Base-by-base conservation (phyloP, 1,140 invertebrate species). In the Diachasmimorpha longicaudata region DNA sequence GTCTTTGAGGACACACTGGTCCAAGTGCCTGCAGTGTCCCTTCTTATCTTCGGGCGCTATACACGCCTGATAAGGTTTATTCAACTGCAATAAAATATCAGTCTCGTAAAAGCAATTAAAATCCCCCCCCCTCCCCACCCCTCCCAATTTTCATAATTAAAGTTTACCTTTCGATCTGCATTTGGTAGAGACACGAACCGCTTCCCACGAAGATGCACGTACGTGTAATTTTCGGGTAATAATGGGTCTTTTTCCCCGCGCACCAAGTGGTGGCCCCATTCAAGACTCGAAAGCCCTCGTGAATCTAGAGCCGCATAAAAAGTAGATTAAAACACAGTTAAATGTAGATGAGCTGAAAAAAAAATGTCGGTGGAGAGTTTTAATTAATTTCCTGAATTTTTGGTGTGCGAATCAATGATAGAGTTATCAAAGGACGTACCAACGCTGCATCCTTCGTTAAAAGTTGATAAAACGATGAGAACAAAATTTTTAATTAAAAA, bases 21-120 rank as follows among this genome's bases (percentile, higher is more conserved):
- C 88, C 0, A 92, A 81, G 77, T 93, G 93, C 16, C 91, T 90
- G 82, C 93, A 95, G 75, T 91, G 90, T 0, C 93, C 93, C 10
- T 81, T 77, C 52, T 90, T 89, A 13, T 93, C 91, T 21, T 90
- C 87, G 0, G 92, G 91, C 1, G 91, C 91, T n/a, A 89, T 80
- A 76, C 93, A 94, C 10, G 89, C 85, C 77, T 93, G 91, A 72
- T 91, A 90, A 36, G 85, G 81, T 80, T 88, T 90, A 75, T 90
- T 91, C 8, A 85, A 82, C 78, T 78, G 58, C 13, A 23, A 46
- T 31, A 2, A 63, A 79, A 63, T 37, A 70, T 37, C 16, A 6
- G 8, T 9, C 23, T 25, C 23, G 58, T 63, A 13, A 63, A 23
- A 25, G 2, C 66, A 67, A 39, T 48, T 2, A 70, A 63, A 31